These are phyloP conservation scores for Limulus polyphemus DNA, from an alignment of 2,888 invertebrate genomes.

Conservation along the genomic window DNA sequence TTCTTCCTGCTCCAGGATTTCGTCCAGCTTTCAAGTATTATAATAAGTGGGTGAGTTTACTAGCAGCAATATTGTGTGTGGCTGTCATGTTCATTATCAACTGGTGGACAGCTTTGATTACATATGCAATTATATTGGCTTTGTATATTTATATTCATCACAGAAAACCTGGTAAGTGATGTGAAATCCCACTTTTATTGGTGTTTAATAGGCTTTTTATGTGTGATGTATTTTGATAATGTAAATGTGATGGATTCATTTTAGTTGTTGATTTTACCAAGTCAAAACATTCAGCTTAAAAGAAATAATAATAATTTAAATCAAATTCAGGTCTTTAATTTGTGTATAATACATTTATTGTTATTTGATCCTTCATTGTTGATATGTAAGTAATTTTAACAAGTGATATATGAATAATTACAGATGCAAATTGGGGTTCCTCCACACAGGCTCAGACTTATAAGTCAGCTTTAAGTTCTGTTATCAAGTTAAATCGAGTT, in stretches of 20 bases:
- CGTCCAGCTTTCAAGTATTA: slow-evolving; percentile 50
- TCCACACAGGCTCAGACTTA: slow-evolving; percentile 45
- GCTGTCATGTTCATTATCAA: slow-evolving; percentile 89
- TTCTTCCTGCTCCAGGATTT: slow-evolving; percentile 30
- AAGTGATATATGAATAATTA: too few species aligned
- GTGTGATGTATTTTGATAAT: too few species aligned
- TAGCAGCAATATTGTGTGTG: slow-evolving; percentile 55
- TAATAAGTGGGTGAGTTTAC: slow-evolving; percentile 76
- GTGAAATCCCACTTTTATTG: neutral
- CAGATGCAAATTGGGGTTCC: slow-evolving; percentile 45
- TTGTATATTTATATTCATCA: slow-evolving; percentile 86
- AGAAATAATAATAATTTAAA: too few species aligned
- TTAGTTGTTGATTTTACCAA: too few species aligned
- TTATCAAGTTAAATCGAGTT: slow-evolving; percentile 39
- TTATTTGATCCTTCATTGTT: too few species aligned
- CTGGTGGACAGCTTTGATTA: slow-evolving; percentile 79
- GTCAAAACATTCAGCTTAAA: too few species aligned
- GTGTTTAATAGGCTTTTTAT: too few species aligned
- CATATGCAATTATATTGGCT: slow-evolving; percentile 71
- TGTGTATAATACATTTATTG: too few species aligned
- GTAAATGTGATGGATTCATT: too few species aligned
- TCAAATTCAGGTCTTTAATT: too few species aligned
- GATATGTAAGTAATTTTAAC: too few species aligned
- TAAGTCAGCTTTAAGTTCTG: slow-evolving; percentile 39
- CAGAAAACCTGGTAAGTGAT: slow-evolving; percentile 63